These are phyloP conservation scores for Panthera uncia DNA, from an alignment of 2,113 vertebrate species.

Conservation along the genomic window DNA sequence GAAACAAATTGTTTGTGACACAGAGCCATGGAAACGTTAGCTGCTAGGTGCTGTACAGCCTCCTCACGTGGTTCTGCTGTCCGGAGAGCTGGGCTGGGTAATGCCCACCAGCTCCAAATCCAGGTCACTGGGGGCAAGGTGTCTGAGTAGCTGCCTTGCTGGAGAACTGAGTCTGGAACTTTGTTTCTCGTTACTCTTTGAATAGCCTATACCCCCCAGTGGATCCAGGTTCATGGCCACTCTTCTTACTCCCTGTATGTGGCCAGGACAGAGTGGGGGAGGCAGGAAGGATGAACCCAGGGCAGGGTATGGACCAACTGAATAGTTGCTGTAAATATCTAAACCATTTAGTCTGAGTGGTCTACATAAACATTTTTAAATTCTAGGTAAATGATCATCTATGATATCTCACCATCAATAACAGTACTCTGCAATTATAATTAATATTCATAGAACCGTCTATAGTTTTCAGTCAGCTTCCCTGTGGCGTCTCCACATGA, in stretches of 20 bases:
- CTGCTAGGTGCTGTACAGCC: background rate
- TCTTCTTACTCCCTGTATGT: background rate
- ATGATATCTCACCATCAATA: background rate
- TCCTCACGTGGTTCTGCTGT: background rate
- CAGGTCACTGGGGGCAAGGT: background rate
- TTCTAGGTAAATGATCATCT: background rate
- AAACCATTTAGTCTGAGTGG: background rate
- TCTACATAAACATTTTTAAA: background rate
- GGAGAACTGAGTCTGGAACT: background rate
- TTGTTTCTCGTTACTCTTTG: background rate
- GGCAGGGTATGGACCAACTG: background rate
- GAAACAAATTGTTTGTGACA: slow-evolving; percentile 69
- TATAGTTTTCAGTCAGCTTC: background rate
- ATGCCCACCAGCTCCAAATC: background rate
- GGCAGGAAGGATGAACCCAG: background rate
- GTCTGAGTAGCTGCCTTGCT: background rate
- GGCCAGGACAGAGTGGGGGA: background rate
- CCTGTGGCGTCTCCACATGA: background rate
- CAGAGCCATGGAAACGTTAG: slow-evolving; percentile 26
- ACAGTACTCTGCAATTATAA: background rate
- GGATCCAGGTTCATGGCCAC: background rate
- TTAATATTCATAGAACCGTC: background rate
- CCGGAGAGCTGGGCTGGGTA: background rate
- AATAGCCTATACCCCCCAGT: background rate
- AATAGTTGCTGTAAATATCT: background rate